phyloP scores from a whole-genome alignment of 2,113 vertebrate genomes.

The Phainopepla nitens region DNA sequence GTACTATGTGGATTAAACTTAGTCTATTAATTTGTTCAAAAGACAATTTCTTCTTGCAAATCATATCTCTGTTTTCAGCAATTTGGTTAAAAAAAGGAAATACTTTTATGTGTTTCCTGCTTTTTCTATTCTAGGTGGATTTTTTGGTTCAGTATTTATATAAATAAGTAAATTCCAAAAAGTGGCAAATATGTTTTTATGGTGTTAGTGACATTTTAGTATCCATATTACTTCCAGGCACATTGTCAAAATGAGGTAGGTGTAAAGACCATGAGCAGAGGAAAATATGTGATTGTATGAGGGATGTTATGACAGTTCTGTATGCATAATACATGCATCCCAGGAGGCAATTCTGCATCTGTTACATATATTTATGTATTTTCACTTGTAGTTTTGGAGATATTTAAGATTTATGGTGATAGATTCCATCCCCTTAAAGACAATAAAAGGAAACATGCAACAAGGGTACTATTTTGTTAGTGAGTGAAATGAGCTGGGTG shows the following conservation, averaged over 20 bases:
- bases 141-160: not conserved
- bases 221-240: constrained; percentile 26
- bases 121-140: not conserved
- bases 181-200: not conserved
- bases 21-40: not conserved
- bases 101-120: not conserved
- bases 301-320: constrained; percentile 67
- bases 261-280: constrained; percentile 62
- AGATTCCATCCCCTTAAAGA: constrained; percentile 67
- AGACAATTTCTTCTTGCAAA: not conserved
- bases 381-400: constrained; percentile 71
- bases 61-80: not conserved
- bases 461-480: constrained; percentile 57
- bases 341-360: constrained; percentile 73
- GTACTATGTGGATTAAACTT: not conserved
- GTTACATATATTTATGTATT: constrained; percentile 76
- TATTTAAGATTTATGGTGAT: constrained; percentile 74
- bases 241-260: constrained; percentile 62
- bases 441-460: constrained; percentile 68
- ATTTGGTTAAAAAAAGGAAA: not conserved
- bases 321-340: constrained; percentile 73
- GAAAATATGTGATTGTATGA: constrained; percentile 57
- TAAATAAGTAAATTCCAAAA: not conserved
- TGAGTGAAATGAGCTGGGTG: not conserved
- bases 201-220: not conserved